A percentile compares a stretch with the other conserved stretches of the same genome.
phyloP scores from a whole-genome alignment of 2,113 vertebrate species.

The Brienomyrus brachyistius region DNA sequence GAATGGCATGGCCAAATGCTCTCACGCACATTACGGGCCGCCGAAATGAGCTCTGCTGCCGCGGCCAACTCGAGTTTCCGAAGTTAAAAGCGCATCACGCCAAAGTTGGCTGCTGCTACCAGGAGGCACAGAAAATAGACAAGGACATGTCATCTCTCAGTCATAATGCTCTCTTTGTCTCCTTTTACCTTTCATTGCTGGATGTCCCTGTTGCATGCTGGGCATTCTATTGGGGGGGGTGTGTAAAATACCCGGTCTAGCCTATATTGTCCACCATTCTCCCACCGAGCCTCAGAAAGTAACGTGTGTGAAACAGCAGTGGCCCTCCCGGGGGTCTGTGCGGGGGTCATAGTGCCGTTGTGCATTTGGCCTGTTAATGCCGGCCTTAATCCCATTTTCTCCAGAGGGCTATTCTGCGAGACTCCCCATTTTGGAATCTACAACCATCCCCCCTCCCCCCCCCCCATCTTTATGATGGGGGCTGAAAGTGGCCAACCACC shows the following conservation, averaged over 20 bases:
- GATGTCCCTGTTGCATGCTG: background rate
- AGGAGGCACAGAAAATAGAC: background rate
- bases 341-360: constrained; percentile 1
- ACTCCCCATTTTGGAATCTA: background rate
- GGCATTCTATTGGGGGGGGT: background rate
- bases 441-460: background rate
- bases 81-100: constrained; percentile 2
- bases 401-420: background rate
- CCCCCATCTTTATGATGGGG: background rate
- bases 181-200: background rate
- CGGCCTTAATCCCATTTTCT: constrained; percentile 22
- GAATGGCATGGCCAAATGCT: constrained; percentile 23
- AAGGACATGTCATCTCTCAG: background rate
- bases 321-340: constrained; percentile 1
- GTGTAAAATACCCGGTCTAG: background rate
- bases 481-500: background rate
- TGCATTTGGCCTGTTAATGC: constrained; percentile 20
- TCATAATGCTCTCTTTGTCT: background rate
- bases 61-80: constrained; percentile 14
- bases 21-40: constrained; percentile 13
- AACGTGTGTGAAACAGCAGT: constrained; percentile 17
- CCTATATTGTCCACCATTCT: background rate
- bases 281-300: background rate
- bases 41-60: background rate
- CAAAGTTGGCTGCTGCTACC: background rate